Evolutionary conservation across 2,797 vertebrate genomes (phyloP), one percentile per base, ranked within the genome.

Genomic region (Cossypha dichroa): DNA sequence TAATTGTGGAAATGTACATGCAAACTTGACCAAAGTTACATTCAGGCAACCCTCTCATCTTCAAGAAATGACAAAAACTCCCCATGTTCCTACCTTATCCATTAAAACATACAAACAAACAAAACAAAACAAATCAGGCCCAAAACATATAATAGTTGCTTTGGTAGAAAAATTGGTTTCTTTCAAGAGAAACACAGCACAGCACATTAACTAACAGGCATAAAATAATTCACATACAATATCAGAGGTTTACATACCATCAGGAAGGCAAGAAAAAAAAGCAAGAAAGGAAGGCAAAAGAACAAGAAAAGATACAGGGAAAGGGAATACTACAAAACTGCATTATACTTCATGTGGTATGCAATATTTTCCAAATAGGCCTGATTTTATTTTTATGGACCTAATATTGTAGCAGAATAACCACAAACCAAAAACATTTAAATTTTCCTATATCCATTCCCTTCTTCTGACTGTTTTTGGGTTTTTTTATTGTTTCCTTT

Each of bases 141-240:
- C 70, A 76, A 87, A 92, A 94, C 86, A 94, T 31, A 6, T 59
- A 95, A 85, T 89, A 93, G 82, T 90, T 89, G 80, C 84, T 95
- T 59, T 96, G 70, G 60, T 73, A 88, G 94, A 80, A 85, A 76
- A 94, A 92, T 83, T 40, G 1, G 15, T 89, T 78, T 90, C 34
- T 33, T 85, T 96, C 41, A 49, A 95, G 70, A 92, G 64, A 92
- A 96, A 94, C 93, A 96, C 80, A 95, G 82, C 88, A 96, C 90
- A 95, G 77, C 85, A 97, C 96, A 90, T 84, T 92, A 96, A 94
- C 28, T 92, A 80, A 96, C 95, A 96, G 36, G 91, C 78, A 77
- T 92, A 95, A 97, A 96, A 82, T 91, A 96, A 96, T 86, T 87
- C 91, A 97, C 92, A 64, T 89, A 97, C 46, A 84, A 10, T 95